These are phyloP conservation scores for Eremobia ochroleuca DNA, from an alignment of 2,888 invertebrate genomes.

Conservation along the genomic window DNA sequence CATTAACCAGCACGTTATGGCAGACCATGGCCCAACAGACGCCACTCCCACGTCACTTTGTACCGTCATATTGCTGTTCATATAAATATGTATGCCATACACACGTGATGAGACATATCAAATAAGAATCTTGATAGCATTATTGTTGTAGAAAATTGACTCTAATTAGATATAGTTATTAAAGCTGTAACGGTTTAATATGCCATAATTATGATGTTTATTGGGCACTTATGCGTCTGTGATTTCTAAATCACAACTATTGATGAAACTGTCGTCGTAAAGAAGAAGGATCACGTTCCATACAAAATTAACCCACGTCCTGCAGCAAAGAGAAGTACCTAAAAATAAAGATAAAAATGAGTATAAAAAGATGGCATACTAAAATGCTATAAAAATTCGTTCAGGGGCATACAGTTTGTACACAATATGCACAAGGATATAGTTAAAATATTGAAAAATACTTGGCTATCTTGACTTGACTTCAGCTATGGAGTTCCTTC, in stretches of 20 bases:
- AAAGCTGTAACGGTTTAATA: constrained; percentile 1
- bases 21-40: constrained; percentile 25
- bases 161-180: constrained; percentile 4
- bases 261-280: neutral
- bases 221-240: neutral
- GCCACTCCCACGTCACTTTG: constrained; percentile 26
- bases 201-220: neutral
- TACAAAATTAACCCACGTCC: too few relatives aligned
- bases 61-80: constrained; percentile 5
- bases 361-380: too few relatives aligned
- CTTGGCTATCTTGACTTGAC: too few relatives aligned
- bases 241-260: neutral
- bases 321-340: too few relatives aligned
- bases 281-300: too few relatives aligned
- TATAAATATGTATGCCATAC: constrained; percentile 2
- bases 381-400: too few relatives aligned
- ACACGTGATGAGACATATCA: constrained; percentile 44
- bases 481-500: too few relatives aligned
- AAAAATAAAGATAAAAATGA: too few relatives aligned
- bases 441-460: too few relatives aligned
- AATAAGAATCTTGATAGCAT: constrained; percentile 14
- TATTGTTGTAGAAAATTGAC: neutral
- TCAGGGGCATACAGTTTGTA: too few relatives aligned
- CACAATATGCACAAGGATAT: too few relatives aligned
- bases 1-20: constrained; percentile 46